Evolutionary conservation across 1,140 invertebrate genomes (phyloP), one percentile per base, ranked within the genome.

Genomic region (Varroa destructor): DNA sequence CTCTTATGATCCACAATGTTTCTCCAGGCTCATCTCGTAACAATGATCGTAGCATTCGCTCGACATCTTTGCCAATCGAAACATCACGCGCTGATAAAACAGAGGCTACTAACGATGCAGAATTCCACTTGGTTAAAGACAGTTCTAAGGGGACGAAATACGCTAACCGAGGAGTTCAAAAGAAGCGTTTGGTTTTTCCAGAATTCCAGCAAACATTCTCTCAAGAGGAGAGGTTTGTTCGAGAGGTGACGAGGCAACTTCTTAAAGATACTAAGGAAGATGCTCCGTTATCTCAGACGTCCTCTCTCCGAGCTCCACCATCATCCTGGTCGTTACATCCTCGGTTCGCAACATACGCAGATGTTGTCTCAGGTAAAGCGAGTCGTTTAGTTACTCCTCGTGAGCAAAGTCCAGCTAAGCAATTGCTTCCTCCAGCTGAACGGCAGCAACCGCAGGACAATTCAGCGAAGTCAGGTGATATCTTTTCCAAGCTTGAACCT

Each of bases 361-460:
- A 67, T 67, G 61, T 67, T 14, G 61, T 67, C 12, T 67, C 61
- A 40, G 61, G 61, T 40, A 40, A 37, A 40, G 61, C 61, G 5
- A 67, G 61, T 46, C 40, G 36, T 14, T 40, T 37, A 14, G 61
- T 40, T 3, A 67, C 61, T 67, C 61, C 61, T 12, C 10, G 61
- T 3, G 61, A 67, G 61, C 61, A 67, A 37, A 67, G 61, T 67
- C 61, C 61, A 14, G 61, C 40, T 12, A 67, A 67, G 37, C 61
- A 67, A 40, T 12, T 46, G 2, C 1, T 12, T 25, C 4, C 57
- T 5, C 46, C 12, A 46, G 3, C 61, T 46, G 40, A 36, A 36
- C 36, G 37, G 61, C 61, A 46, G 40, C 40, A 1, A 14, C 37
- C 61, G 40, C 61, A 67, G 10, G 14, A 40, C 61, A 8, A 51